phyloP scores from a whole-genome alignment of 2,888 invertebrate genomes.

The Dynastes tityus region DNA sequence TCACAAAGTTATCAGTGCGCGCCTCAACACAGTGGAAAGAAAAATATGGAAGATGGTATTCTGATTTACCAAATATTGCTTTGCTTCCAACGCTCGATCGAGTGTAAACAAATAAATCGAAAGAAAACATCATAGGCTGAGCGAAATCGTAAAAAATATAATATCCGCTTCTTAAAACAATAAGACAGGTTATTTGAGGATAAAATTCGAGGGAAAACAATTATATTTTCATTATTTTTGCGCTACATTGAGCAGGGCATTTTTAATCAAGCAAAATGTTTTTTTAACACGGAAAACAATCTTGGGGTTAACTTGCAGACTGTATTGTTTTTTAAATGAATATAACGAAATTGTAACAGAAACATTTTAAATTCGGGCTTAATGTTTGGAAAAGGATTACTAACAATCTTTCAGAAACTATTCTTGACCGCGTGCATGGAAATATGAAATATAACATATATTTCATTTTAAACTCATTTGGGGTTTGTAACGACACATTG shows the following conservation, averaged over 20 bases:
- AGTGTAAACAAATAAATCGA: constrained; percentile 34
- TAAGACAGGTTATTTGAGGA: constrained; percentile 8
- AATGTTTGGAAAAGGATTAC: too few species aligned
- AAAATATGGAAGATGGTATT: constrained; percentile 23
- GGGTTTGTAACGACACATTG: too few species aligned
- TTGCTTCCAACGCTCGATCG: constrained; percentile 26
- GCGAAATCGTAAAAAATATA: constrained; percentile 30
- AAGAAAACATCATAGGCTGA: constrained; percentile 20
- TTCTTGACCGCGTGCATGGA: too few species aligned
- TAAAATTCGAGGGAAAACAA: constrained; percentile 9
- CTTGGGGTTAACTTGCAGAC: background rate
- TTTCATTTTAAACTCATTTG: too few species aligned
- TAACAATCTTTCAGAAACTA: too few species aligned
- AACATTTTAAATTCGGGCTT: too few species aligned
- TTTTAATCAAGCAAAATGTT: background rate
- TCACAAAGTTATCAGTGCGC: constrained; percentile 29
- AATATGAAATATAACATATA: too few species aligned
- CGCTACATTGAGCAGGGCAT: background rate
- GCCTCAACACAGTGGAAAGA: constrained; percentile 22
- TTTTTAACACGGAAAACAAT: background rate
- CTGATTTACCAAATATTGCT: constrained; percentile 25
- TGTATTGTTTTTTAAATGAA: too few species aligned
- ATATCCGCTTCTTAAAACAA: constrained; percentile 28
- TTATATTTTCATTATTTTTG: background rate
- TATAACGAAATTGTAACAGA: too few species aligned